A percentile compares a stretch with the other conserved stretches of the same genome.
These are phyloP conservation scores for Steromphala cineraria DNA, from an alignment of 2,888 invertebrate species.

Conservation along the genomic window DNA sequence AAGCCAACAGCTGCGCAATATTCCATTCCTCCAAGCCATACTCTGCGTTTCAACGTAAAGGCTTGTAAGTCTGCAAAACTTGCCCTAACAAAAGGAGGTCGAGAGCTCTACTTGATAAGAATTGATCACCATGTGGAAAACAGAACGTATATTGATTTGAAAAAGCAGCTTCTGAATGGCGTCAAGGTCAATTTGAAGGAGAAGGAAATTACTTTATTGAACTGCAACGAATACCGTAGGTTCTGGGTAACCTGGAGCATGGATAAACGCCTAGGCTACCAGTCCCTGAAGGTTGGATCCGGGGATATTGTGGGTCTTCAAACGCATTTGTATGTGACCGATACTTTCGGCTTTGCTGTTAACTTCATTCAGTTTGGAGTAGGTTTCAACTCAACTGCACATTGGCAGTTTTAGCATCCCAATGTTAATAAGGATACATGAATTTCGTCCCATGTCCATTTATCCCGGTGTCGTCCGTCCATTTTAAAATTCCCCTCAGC, in stretches of 20 bases:
- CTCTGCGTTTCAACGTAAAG: neutral
- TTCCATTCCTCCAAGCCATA: neutral
- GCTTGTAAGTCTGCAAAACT: neutral
- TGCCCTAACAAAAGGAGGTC: neutral
- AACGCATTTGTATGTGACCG: neutral
- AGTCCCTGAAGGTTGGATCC: neutral
- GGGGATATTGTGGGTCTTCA: neutral
- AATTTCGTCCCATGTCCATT: too few species aligned
- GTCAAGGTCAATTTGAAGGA: neutral
- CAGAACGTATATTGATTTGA: neutral
- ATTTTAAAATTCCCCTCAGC: too few species aligned
- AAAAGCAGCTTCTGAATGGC: neutral
- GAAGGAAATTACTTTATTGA: neutral
- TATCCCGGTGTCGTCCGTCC: too few species aligned
- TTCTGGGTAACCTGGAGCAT: neutral
- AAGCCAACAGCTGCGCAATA: neutral
- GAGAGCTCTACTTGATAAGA: neutral
- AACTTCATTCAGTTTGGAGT: neutral
- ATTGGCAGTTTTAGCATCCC: neutral
- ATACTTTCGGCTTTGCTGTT: neutral
- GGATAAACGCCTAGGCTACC: too few species aligned
- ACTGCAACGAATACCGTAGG: neutral
- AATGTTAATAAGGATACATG: too few species aligned
- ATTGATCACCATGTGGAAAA: neutral
- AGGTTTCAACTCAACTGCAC: neutral